A percentile compares a stretch with the other conserved stretches of the same genome.
Evolutionary conservation across 2,113 vertebrate species (phyloP).

Genomic region (Hiodon alosoides): DNA sequence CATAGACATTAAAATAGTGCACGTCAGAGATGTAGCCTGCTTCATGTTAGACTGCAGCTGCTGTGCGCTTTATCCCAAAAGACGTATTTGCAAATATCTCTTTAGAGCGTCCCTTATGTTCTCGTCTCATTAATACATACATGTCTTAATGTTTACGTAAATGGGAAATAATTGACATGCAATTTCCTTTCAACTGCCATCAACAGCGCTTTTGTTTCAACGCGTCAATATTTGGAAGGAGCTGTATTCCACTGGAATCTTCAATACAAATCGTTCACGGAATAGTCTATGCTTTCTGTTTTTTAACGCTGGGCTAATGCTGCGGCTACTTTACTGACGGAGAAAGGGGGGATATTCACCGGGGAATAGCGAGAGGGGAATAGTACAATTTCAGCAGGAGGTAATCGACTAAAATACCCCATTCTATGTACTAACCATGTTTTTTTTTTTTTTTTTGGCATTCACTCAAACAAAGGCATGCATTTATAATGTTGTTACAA

Average conservation of each 20-base stretch:
- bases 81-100: not conserved
- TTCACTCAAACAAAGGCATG: not conserved
- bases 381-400: not conserved
- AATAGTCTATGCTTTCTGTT: not conserved
- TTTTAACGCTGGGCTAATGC: constrained; percentile 2
- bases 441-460: no score
- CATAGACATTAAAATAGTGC: no score
- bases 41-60: no score
- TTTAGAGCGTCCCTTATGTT: not conserved
- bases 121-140: not conserved
- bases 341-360: constrained; percentile 3
- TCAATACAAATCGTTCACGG: not conserved
- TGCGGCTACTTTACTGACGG: constrained; percentile 8
- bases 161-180: not conserved
- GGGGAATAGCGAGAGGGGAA: constrained; percentile 12
- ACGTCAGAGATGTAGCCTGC: no score
- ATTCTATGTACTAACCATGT: not conserved
- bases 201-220: not conserved
- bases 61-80: no score
- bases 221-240: constrained; percentile 2
- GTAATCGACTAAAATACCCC: not conserved
- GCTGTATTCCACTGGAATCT: constrained; percentile 13
- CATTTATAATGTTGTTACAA: not conserved
- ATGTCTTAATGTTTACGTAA: no score
- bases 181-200: constrained; percentile 1